Evolutionary conservation across 2,888 invertebrate species (phyloP).

Genomic region (Drosophila meridionalis): DNA sequence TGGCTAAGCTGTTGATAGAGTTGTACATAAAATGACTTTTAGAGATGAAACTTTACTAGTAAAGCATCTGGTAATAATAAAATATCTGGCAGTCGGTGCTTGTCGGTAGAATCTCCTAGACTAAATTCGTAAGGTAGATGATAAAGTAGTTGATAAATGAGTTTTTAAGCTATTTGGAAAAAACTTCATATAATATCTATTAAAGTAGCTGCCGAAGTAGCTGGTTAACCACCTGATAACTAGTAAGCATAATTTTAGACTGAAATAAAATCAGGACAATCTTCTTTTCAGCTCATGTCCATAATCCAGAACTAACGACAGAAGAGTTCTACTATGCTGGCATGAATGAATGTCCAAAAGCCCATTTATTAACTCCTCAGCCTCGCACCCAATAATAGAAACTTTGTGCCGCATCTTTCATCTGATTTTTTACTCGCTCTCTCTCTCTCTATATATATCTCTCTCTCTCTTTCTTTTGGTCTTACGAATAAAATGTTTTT

Average conservation of each 20-base stretch:
- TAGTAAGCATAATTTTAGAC: not conserved
- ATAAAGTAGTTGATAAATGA: not conserved
- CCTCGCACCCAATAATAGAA: not conserved
- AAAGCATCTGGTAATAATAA: no score
- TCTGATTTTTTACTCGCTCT: not conserved
- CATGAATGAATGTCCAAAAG: not conserved
- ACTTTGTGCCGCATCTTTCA: not conserved
- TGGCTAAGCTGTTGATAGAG: no score
- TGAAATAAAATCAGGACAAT: not conserved
- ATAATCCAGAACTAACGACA: not conserved
- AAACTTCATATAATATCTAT: no score
- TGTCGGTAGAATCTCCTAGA: no score
- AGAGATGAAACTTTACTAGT: no score
- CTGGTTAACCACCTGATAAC: not conserved
- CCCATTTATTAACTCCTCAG: constrained; percentile 2
- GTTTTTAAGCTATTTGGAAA: not conserved
- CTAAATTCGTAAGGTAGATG: not conserved
- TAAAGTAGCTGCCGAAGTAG: not conserved
- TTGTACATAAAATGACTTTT: no score
- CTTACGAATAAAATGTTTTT: constrained; percentile 6
- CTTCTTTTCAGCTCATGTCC: not conserved
- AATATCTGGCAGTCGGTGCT: no score
- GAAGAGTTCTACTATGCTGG: not conserved
- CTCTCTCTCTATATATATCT: not conserved
- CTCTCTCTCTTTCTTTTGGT: not conserved